Conservation (phyloP, 2,888 invertebrate genomes). For the Subacronicta megacephala region DNA sequence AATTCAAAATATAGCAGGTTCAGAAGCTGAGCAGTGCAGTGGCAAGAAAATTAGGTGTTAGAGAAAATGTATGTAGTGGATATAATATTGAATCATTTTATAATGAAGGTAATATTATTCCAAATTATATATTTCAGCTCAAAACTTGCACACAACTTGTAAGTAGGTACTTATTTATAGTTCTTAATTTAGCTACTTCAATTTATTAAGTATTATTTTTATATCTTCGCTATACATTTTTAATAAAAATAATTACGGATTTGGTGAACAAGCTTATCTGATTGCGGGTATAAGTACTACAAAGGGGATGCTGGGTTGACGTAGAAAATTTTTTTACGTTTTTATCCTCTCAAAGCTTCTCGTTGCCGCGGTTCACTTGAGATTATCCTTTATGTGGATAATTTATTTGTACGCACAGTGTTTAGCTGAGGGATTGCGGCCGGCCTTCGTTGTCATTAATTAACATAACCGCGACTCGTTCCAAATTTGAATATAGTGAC, state of each 20-base stretch:
- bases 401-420: slow-evolving; percentile 51
- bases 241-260: slow-evolving; percentile 26
- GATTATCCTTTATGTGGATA: slow-evolving; percentile 47
- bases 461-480: slow-evolving; percentile 45
- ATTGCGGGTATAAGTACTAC: slow-evolving; percentile 19
- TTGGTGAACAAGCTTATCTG: slow-evolving; percentile 21
- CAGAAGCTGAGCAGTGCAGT: too few relatives aligned
- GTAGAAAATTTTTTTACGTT: slow-evolving; percentile 8
- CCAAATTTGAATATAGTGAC: slow-evolving; percentile 42
- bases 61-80: too few relatives aligned
- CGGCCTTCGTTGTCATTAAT: slow-evolving; percentile 38
- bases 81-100: too few relatives aligned
- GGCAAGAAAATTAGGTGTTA: too few relatives aligned
- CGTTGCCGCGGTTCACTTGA: slow-evolving; percentile 33
- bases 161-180: too few relatives aligned
- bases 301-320: slow-evolving; percentile 19
- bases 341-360: slow-evolving; percentile 9
- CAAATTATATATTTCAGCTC: too few relatives aligned
- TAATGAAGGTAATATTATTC: too few relatives aligned
- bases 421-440: slow-evolving; percentile 42
- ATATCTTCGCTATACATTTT: slow-evolving; percentile 22
- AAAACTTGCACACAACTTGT: too few relatives aligned
- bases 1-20: too few relatives aligned
- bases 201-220: too few relatives aligned
- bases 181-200: too few relatives aligned